Percentiles rank a stretch among this genome's conserved stretches.
These are phyloP conservation scores for Polyergus mexicanus DNA, from an alignment of 1,140 invertebrate genomes.

Conservation along the genomic window DNA sequence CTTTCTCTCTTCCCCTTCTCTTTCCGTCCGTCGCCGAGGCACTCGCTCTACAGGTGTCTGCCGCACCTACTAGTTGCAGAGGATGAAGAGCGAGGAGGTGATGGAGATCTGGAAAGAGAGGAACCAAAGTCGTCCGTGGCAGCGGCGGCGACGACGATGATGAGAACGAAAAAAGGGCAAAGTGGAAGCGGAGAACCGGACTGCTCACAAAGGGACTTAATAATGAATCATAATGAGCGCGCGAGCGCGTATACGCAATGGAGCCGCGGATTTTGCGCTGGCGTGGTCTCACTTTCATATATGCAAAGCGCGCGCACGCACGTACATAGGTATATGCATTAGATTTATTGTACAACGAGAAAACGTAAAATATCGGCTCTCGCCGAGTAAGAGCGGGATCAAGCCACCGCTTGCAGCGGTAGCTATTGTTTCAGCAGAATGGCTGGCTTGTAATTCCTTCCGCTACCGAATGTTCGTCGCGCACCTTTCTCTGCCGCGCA, in stretches of 20 bases:
- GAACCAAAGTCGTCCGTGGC: slow-evolving; percentile 7
- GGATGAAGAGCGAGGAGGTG: slow-evolving; percentile 14
- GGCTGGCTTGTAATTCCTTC: slow-evolving; percentile 61
- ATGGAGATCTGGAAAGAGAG: slow-evolving; percentile 41
- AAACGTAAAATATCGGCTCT: slow-evolving; percentile 52
- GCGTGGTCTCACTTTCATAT: slow-evolving; percentile 78
- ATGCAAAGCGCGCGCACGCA: slow-evolving; percentile 73
- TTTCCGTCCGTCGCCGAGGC: slow-evolving; percentile 62
- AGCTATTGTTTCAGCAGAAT: slow-evolving; percentile 50
- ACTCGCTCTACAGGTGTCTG: slow-evolving; percentile 77
- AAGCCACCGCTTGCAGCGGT: slow-evolving; percentile 16
- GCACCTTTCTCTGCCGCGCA: slow-evolving; percentile 61
- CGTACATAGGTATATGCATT: slow-evolving; percentile 44
- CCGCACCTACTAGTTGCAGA: slow-evolving; percentile 71
- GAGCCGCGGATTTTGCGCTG: slow-evolving; percentile 71
- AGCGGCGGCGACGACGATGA: slow-evolving; percentile 11
- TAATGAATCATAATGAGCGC: slow-evolving; percentile 83
- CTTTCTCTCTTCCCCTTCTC: slow-evolving; percentile 4
- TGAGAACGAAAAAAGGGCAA: slow-evolving; percentile 69
- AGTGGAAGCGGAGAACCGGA: slow-evolving; percentile 77
- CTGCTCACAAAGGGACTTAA: slow-evolving; percentile 80
- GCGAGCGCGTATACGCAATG: slow-evolving; percentile 58
- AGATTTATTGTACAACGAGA: slow-evolving; percentile 62
- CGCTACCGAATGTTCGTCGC: slow-evolving; percentile 54
- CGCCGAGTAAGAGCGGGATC: slow-evolving; percentile 8